phyloP scores from a whole-genome alignment of 2,113 vertebrate genomes.

The Cyanoderma ruficeps region DNA sequence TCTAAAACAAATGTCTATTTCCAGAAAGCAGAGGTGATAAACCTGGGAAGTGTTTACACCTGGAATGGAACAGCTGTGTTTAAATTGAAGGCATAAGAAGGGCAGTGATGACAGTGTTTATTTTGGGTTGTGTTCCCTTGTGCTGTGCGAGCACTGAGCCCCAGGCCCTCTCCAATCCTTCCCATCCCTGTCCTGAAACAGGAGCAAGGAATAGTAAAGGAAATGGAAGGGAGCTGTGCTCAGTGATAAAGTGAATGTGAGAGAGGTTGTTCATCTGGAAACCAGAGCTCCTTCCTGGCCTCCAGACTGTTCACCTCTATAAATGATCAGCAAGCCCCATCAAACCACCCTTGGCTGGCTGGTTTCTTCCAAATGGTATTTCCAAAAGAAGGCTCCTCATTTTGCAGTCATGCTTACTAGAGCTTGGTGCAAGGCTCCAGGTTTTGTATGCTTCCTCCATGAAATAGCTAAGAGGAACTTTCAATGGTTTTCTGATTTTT shows the following conservation, averaged over 20 bases:
- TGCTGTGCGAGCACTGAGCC: rapidly evolving
- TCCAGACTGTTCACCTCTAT: background rate
- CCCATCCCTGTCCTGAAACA: background rate
- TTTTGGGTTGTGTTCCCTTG: background rate
- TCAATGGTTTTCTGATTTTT: background rate
- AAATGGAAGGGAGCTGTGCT: background rate
- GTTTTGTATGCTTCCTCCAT: background rate
- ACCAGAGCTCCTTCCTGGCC: background rate
- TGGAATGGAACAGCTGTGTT: background rate
- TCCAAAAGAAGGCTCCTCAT: background rate
- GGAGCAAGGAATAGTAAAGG: background rate
- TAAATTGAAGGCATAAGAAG: background rate
- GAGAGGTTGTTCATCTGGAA: background rate
- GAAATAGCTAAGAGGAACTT: background rate
- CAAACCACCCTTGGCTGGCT: background rate
- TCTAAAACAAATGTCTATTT: background rate
- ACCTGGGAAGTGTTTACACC: background rate
- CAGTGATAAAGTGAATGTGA: background rate
- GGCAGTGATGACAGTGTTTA: background rate
- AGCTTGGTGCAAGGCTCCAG: background rate
- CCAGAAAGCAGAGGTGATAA: background rate
- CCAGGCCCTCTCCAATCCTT: background rate
- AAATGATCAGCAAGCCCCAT: background rate
- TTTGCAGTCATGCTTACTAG: background rate
- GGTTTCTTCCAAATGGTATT: background rate